A percentile compares a stretch with the other conserved stretches of the same genome.
Conservation (phyloP, 2,888 invertebrate genomes). For the Cephus nigrinus region DNA sequence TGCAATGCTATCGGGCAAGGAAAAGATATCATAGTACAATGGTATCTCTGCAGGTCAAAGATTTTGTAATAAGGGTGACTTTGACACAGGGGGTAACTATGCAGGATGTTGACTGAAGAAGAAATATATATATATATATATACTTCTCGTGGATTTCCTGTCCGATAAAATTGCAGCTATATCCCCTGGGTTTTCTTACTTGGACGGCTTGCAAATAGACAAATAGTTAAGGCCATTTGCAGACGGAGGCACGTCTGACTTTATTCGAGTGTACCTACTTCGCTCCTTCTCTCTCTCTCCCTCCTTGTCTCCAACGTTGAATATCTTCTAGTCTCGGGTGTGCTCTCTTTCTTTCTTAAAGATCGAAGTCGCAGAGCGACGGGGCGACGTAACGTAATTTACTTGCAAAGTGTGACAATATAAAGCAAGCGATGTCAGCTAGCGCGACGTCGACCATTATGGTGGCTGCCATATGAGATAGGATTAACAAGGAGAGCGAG, state of each 20-base stretch:
- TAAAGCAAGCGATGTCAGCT: neutral
- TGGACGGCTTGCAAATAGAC: neutral
- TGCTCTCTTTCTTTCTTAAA: neutral
- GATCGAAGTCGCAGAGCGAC: neutral
- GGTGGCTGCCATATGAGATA: neutral
- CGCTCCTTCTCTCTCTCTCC: no score
- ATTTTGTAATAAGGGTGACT: neutral
- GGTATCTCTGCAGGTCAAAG: neutral
- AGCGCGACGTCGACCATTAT: neutral
- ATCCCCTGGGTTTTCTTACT: neutral
- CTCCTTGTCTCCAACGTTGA: neutral
- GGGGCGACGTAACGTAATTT: neutral
- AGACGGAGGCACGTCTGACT: neutral
- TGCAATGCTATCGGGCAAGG: neutral
- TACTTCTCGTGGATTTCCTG: neutral
- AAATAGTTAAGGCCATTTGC: neutral
- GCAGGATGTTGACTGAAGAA: neutral
- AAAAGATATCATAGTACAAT: neutral
- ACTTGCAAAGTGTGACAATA: neutral
- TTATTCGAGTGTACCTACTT: neutral
- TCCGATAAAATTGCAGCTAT: neutral
- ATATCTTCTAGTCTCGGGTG: neutral
- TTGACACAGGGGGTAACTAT: neutral
- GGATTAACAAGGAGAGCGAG: neutral
- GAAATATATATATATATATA: neutral